A percentile compares a stretch with the other conserved stretches of the same genome.
phyloP scores from a whole-genome alignment of 2,797 vertebrate species.

The Poecilia gillii region DNA sequence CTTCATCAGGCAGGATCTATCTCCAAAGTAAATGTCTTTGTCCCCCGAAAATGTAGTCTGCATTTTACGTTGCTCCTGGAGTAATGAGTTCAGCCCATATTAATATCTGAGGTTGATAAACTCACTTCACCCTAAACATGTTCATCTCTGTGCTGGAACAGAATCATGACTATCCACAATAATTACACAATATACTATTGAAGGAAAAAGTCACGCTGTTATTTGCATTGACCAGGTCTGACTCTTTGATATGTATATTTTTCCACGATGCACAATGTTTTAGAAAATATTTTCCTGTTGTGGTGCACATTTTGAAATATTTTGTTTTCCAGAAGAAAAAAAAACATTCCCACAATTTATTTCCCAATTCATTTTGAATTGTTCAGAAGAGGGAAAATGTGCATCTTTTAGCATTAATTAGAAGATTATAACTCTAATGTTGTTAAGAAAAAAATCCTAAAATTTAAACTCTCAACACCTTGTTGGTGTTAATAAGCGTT shows the following conservation, averaged over 20 bases:
- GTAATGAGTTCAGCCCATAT: neutral
- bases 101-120: neutral
- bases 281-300: neutral
- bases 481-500: neutral
- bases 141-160: neutral
- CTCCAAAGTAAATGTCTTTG: neutral
- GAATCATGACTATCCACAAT: neutral
- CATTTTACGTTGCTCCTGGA: neutral
- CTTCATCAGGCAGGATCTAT: neutral
- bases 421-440: neutral
- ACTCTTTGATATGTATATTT: slow-evolving; percentile 5
- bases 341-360: neutral
- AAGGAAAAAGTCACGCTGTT: neutral
- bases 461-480: neutral
- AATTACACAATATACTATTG: neutral
- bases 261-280: neutral
- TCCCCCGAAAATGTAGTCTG: neutral
- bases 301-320: slow-evolving; percentile 3
- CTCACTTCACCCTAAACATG: neutral
- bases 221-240: slow-evolving; percentile 3
- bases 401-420: neutral
- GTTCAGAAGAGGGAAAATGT: neutral
- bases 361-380: neutral
- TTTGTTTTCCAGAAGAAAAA: neutral
- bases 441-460: neutral